phyloP scores from a whole-genome alignment of 2,888 invertebrate species.

The Miltochrista miniata region DNA sequence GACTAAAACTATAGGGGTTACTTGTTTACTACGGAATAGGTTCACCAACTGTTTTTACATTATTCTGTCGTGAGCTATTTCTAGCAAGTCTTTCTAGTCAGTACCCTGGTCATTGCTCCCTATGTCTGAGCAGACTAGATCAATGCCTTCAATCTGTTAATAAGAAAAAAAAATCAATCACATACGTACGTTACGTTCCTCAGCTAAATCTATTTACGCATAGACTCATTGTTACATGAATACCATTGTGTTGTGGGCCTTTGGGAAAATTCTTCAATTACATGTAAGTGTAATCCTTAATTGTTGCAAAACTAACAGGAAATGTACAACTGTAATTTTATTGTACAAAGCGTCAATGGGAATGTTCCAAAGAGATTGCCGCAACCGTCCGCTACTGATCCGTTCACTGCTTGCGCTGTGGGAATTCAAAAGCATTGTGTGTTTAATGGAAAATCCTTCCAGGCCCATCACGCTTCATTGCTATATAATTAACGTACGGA shows the following conservation, averaged over 20 bases:
- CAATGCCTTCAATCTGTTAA: no score
- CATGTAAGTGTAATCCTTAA: constrained; percentile 28
- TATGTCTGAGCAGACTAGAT: no score
- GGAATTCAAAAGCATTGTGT: constrained; percentile 46
- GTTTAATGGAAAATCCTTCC: constrained; percentile 50
- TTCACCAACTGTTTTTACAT: no score
- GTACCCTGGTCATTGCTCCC: no score
- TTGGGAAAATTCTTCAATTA: constrained; percentile 10
- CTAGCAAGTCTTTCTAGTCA: no score
- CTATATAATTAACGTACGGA: constrained; percentile 41
- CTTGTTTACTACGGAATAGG: no score
- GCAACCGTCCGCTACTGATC: constrained; percentile 38
- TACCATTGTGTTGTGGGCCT: constrained; percentile 17
- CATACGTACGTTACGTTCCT: no score
- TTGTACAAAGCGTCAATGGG: constrained; percentile 46
- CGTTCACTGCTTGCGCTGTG: constrained; percentile 42
- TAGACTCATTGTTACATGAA: constrained; percentile 9
- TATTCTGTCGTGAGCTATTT: no score
- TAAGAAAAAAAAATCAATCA: no score
- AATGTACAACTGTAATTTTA: constrained; percentile 57
- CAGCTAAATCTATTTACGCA: no score
- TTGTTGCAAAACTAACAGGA: constrained; percentile 49
- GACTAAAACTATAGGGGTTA: no score
- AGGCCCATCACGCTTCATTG: constrained; percentile 43
- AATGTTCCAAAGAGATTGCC: constrained; percentile 47